Conservation (phyloP, 92 coral and sea anemone species). For the Muricea muricata region DNA sequence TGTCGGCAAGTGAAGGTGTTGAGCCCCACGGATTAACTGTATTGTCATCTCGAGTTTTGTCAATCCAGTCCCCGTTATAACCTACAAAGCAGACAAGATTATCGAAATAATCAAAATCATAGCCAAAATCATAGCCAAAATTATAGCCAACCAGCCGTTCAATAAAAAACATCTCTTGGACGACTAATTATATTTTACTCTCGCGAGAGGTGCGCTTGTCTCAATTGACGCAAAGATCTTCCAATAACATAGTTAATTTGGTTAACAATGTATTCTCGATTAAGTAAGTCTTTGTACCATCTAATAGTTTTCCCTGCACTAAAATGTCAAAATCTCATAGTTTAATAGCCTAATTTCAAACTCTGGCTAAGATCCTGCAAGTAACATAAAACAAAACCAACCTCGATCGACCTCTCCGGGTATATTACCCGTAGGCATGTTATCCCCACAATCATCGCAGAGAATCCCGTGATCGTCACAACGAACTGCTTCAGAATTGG, state of each 20-base stretch:
- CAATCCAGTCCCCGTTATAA: constrained; percentile 13
- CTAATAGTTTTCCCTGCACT: constrained; percentile 5
- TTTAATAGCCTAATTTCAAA: no score
- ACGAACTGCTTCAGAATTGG: background rate
- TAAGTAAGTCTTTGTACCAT: no score
- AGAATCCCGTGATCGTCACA: background rate
- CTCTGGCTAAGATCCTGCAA: no score
- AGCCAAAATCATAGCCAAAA: no score
- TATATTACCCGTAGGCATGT: background rate
- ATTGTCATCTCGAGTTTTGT: background rate
- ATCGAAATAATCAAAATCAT: no score
- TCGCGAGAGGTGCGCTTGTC: no score
- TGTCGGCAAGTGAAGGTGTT: background rate
- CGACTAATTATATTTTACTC: no score
- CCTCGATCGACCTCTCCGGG: background rate
- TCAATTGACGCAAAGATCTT: no score
- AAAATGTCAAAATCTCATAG: background rate
- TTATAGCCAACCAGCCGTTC: no score
- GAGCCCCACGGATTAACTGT: background rate
- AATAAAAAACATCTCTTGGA: no score
- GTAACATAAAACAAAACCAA: background rate
- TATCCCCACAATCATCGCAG: background rate
- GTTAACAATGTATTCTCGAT: no score
- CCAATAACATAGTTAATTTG: no score
- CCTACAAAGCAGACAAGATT: background rate